These are phyloP conservation scores for Crossaster papposus DNA, from an alignment of 53 echinoderm and acorn worm species.

Conservation along the genomic window DNA sequence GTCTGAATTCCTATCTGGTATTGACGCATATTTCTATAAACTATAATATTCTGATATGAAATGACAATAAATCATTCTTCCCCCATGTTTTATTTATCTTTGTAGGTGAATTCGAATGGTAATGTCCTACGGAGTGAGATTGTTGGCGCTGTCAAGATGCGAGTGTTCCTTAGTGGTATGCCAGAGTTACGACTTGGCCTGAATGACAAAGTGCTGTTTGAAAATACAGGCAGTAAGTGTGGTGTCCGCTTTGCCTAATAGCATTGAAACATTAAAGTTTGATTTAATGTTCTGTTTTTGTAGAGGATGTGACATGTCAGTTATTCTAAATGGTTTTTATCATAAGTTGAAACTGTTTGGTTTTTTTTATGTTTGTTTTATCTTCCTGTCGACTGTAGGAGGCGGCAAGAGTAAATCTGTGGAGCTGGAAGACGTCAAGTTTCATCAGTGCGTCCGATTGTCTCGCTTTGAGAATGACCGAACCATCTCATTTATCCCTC, in stretches of 20 bases:
- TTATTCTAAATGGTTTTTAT: too few relatives aligned
- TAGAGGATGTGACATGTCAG: too few relatives aligned
- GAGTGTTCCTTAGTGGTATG: constrained; percentile 99
- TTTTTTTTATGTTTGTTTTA: neutral
- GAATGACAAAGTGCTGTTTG: constrained; percentile 99
- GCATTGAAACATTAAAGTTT: too few relatives aligned
- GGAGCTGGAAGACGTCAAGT: constrained; percentile 96
- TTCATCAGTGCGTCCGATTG: constrained; percentile 98
- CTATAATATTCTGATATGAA: too few relatives aligned
- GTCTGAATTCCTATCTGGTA: too few relatives aligned
- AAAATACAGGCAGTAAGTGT: constrained; percentile 98
- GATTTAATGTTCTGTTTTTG: too few relatives aligned
- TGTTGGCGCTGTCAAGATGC: constrained; percentile 95
- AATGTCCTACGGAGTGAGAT: constrained; percentile 98
- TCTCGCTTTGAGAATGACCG: constrained; percentile 99
- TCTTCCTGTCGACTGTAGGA: constrained; percentile 47
- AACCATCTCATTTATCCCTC: constrained; percentile 99
- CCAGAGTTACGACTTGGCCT: constrained; percentile 96
- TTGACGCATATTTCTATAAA: too few relatives aligned
- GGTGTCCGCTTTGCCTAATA: too few relatives aligned
- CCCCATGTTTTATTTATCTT: constrained; percentile 29
- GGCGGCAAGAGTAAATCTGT: constrained; percentile 99
- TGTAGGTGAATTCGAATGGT: constrained; percentile 93
- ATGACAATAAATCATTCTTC: neutral
- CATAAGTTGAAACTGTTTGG: neutral